Evolutionary conservation across 2,797 vertebrate species (phyloP).

Genomic region (Enteromius anoplus): DNA sequence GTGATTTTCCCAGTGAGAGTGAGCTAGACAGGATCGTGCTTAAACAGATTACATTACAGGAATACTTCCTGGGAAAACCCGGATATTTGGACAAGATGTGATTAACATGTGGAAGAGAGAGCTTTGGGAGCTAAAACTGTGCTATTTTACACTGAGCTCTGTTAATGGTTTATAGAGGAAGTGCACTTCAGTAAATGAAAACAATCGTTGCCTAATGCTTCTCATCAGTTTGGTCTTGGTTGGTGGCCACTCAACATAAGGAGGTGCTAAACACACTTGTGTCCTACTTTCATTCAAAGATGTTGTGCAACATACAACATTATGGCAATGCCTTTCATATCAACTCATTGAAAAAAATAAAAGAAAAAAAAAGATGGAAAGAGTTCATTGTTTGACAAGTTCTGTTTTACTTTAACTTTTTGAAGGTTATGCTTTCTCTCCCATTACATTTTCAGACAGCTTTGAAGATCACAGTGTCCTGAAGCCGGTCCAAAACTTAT

Average conservation of each 20-base stretch:
- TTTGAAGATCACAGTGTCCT: constrained; percentile 25
- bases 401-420: constrained; percentile 19
- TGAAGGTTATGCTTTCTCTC: constrained; percentile 15
- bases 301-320: not conserved
- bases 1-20: constrained; percentile 30
- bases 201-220: constrained; percentile 48
- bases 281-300: constrained; percentile 11
- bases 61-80: constrained; percentile 42
- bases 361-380: not conserved
- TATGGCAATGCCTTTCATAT: not conserved
- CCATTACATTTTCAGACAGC: constrained; percentile 15
- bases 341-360: not conserved
- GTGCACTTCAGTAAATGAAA: constrained; percentile 48
- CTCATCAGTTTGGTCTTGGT: constrained; percentile 51
- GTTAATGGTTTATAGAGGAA: constrained; percentile 51
- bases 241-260: constrained; percentile 33
- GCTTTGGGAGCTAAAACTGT: constrained; percentile 47
- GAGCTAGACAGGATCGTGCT: constrained; percentile 8
- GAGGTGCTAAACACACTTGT: constrained; percentile 31
- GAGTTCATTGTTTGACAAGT: constrained; percentile 2
- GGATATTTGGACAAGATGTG: constrained; percentile 47
- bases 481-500: constrained; percentile 14
- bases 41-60: constrained; percentile 44
- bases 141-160: constrained; percentile 49
- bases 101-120: constrained; percentile 52